A percentile compares a stretch with the other conserved stretches of the same genome.
phyloP scores from a whole-genome alignment of 1,140 invertebrate genomes.

The Drosophila malerkotliana region DNA sequence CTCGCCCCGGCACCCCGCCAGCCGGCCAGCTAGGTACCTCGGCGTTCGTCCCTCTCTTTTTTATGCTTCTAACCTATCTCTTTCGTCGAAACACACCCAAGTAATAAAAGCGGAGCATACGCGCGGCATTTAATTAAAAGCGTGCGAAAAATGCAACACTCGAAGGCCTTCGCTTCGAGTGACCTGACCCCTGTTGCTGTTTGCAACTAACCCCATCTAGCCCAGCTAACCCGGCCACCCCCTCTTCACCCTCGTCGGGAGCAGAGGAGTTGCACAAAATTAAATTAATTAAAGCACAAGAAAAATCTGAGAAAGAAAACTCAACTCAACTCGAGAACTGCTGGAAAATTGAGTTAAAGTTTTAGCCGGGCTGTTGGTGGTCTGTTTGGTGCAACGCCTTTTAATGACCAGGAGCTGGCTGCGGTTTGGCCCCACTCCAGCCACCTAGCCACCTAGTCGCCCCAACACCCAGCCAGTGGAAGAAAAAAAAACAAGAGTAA shows the following conservation, averaged over 20 bases:
- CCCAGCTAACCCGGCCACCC: neutral
- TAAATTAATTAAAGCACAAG: conserved; percentile 75
- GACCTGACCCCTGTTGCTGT: conserved; percentile 3
- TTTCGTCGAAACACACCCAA: conserved; percentile 3
- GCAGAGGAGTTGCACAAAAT: conserved; percentile 46
- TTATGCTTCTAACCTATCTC: neutral
- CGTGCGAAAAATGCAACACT: conserved; percentile 74
- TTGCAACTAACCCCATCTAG: conserved; percentile 6
- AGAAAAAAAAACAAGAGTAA: neutral
- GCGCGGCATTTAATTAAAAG: conserved; percentile 73
- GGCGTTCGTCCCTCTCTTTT: neutral
- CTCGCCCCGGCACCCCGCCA: neutral
- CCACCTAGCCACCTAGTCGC: neutral
- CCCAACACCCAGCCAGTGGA: neutral
- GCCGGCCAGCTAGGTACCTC: too few relatives aligned
- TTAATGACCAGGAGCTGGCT: conserved; percentile 38
- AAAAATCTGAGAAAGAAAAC: conserved; percentile 66
- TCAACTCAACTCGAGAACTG: conserved; percentile 50
- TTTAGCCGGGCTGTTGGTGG: conserved; percentile 21
- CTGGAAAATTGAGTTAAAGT: conserved; percentile 68
- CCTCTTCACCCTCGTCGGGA: neutral
- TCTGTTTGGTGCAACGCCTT: conserved; percentile 50
- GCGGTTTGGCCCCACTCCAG: conserved; percentile 18
- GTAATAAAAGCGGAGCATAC: conserved; percentile 50
- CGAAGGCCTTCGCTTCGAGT: conserved; percentile 15